Evolutionary conservation across 2,113 vertebrate genomes (phyloP).

Genomic region (Rafetus swinhoei): DNA sequence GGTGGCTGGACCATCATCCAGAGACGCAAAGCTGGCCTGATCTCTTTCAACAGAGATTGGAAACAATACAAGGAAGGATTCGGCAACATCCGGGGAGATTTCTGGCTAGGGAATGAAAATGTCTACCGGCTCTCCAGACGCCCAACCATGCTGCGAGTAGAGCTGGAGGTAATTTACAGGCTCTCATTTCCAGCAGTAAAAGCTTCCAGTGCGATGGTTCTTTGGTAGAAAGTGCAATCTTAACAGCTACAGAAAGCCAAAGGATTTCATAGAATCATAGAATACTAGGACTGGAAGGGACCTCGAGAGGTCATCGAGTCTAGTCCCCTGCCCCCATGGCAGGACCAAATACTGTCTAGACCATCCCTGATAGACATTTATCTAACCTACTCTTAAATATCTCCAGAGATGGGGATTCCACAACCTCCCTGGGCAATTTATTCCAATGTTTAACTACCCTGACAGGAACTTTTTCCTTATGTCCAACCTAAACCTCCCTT

Average conservation of each 20-base stretch:
- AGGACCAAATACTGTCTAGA: too few species aligned
- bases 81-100: slow-evolving; percentile 92
- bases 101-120: slow-evolving; percentile 97
- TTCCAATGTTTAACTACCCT: too few species aligned
- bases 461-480: too few species aligned
- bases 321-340: too few species aligned
- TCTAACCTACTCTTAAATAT: too few species aligned
- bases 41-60: slow-evolving; percentile 93
- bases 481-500: too few species aligned
- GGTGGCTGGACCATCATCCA: slow-evolving; percentile 98
- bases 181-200: not conserved
- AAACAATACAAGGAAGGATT: slow-evolving; percentile 94
- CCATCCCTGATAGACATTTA: too few species aligned
- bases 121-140: slow-evolving; percentile 92
- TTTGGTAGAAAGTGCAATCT: not conserved
- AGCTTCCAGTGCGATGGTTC: not conserved
- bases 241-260: not conserved
- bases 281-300: too few species aligned
- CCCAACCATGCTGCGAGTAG: slow-evolving; percentile 90
- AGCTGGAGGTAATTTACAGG: slow-evolving; percentile 86
- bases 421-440: too few species aligned
- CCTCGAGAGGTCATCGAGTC: too few species aligned
- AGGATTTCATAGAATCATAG: too few species aligned
- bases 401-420: too few species aligned
- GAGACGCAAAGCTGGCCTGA: slow-evolving; percentile 92